Evolutionary conservation across 2,797 vertebrate species (phyloP).

Genomic region (Smutsia temminckii): DNA sequence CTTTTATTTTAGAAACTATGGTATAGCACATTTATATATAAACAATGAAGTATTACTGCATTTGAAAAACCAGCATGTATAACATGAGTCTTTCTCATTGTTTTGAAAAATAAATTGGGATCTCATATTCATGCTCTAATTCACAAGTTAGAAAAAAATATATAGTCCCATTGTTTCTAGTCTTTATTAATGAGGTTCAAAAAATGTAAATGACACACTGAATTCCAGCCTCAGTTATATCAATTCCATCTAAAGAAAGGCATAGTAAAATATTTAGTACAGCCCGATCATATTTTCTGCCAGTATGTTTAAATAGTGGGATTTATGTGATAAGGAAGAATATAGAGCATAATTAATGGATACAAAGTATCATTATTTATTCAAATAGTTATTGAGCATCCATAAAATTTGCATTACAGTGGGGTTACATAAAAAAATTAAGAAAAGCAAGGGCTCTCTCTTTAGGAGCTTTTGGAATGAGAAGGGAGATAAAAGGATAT

Average conservation of each 20-base stretch:
- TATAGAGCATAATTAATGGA: neutral
- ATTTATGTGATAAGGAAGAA: conserved; percentile 5
- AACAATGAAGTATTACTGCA: neutral
- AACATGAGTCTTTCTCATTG: conserved; percentile 41
- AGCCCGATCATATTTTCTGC: neutral
- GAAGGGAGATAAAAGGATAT: neutral
- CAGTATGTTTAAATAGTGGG: neutral
- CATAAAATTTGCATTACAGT: neutral
- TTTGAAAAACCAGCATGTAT: conserved; percentile 44
- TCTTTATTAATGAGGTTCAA: conserved; percentile 68
- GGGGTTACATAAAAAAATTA: neutral
- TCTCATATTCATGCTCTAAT: conserved; percentile 53
- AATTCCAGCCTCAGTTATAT: conserved; percentile 41
- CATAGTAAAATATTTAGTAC: conserved; percentile 5
- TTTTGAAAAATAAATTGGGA: conserved; percentile 67
- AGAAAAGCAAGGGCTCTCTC: neutral
- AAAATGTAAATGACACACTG: conserved; percentile 45
- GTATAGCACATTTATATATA: neutral
- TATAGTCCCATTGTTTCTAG: conserved; percentile 6
- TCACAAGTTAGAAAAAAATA: conserved; percentile 54
- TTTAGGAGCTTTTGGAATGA: neutral
- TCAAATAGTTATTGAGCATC: neutral
- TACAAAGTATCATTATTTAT: neutral
- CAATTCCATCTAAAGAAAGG: conserved; percentile 13
- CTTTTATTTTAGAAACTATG: conserved; percentile 7